Conservation (phyloP, 2,888 invertebrate species). For the Sicus ferrugineus region DNA sequence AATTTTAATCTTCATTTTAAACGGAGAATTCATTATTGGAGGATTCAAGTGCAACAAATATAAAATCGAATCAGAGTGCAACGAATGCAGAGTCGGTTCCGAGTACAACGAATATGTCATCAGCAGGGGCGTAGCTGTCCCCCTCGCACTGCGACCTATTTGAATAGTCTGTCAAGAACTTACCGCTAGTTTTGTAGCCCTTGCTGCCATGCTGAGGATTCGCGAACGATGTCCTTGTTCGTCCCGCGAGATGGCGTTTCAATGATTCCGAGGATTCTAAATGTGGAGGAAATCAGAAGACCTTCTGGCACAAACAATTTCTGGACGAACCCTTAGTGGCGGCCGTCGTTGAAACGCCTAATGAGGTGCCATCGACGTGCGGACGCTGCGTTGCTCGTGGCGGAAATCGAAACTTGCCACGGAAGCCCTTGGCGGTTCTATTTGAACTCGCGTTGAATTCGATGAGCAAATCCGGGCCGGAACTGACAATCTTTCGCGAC, state of each 20-base stretch:
- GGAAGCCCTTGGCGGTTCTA: constrained; percentile 62
- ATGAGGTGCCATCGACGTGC: neutral
- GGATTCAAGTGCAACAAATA: no score
- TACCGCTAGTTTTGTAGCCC: constrained; percentile 33
- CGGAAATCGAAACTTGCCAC: constrained; percentile 62
- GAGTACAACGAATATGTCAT: neutral
- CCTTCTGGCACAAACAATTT: neutral
- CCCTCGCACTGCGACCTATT: neutral
- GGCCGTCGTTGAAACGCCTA: neutral
- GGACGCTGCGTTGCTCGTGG: constrained; percentile 40
- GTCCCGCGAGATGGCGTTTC: constrained; percentile 27
- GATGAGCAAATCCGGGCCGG: constrained; percentile 81
- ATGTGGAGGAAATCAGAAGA: neutral
- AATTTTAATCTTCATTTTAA: no score
- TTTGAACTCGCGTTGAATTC: constrained; percentile 85
- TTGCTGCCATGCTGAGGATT: constrained; percentile 16
- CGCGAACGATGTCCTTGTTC: neutral
- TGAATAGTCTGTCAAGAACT: constrained; percentile 12
- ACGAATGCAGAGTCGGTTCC: no score
- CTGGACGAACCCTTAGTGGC: neutral
- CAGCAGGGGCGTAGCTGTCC: no score
- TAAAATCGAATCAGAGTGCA: no score
- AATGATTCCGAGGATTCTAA: constrained; percentile 10
- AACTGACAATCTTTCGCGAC: constrained; percentile 79
- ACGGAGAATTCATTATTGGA: no score